These are phyloP conservation scores for Tryphoninae sp. DNA, from an alignment of 2,888 invertebrate species.

Conservation along the genomic window DNA sequence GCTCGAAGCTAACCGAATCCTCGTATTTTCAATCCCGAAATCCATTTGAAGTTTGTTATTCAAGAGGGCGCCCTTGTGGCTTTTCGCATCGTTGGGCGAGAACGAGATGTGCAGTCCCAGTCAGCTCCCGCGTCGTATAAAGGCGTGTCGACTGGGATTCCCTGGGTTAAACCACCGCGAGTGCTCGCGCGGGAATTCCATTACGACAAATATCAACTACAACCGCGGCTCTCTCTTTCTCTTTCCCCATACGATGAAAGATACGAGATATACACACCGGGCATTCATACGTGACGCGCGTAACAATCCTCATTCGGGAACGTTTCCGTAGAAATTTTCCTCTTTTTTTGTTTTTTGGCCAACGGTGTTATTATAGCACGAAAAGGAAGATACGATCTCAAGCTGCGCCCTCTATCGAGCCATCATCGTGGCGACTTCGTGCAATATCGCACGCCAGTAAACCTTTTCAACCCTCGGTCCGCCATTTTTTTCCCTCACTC, in stretches of 20 bases:
- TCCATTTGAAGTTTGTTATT: slow-evolving; percentile 20
- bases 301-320: slow-evolving; percentile 51
- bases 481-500: not conserved
- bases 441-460: slow-evolving; percentile 24
- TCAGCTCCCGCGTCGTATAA: not conserved
- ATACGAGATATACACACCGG: not conserved
- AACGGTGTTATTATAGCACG: slow-evolving; percentile 16
- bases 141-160: slow-evolving; percentile 27
- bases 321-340: slow-evolving; percentile 45
- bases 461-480: not conserved
- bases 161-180: slow-evolving; percentile 9
- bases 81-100: not conserved
- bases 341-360: too few species aligned
- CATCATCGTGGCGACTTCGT: not conserved
- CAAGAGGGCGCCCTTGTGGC: slow-evolving; percentile 6
- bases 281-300: slow-evolving; percentile 52
- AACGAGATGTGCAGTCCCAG: not conserved
- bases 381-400: slow-evolving; percentile 42
- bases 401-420: not conserved
- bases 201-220: slow-evolving; percentile 54
- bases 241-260: not conserved
- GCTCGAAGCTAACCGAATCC: not conserved
- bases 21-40: slow-evolving; percentile 10
- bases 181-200: slow-evolving; percentile 41
- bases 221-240: slow-evolving; percentile 23